Conservation (phyloP, 2,888 invertebrate genomes). For the Yponomeuta malinellus region DNA sequence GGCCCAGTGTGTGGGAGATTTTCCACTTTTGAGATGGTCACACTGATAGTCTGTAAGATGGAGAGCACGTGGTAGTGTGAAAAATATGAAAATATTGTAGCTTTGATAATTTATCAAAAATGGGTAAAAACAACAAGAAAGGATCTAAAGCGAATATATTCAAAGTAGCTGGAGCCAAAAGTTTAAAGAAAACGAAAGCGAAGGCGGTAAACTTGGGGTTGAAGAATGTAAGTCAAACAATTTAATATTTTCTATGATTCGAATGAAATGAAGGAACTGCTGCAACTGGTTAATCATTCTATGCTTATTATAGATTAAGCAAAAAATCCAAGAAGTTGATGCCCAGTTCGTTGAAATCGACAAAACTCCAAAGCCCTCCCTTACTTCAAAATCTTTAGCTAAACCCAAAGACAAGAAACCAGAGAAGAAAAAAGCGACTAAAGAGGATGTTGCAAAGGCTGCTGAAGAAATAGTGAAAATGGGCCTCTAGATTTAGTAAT, state of each 20-base stretch:
- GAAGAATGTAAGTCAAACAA: slow-evolving; percentile 53
- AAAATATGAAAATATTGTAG: background rate
- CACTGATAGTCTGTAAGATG: background rate
- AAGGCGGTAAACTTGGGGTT: slow-evolving; percentile 63
- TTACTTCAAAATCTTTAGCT: slow-evolving; percentile 20
- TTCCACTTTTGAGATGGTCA: too few relatives aligned
- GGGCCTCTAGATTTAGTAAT: slow-evolving; percentile 43
- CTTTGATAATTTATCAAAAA: slow-evolving; percentile 23
- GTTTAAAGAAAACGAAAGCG: slow-evolving; percentile 64
- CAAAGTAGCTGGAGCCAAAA: slow-evolving; percentile 68
- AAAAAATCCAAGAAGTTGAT: slow-evolving; percentile 61
- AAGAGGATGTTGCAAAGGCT: slow-evolving; percentile 53
- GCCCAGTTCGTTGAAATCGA: slow-evolving; percentile 57
- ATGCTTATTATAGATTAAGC: slow-evolving; percentile 52
- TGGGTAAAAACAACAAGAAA: slow-evolving; percentile 64
- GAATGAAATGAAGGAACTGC: background rate
- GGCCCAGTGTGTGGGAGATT: too few relatives aligned
- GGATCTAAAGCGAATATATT: slow-evolving; percentile 58
- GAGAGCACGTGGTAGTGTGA: background rate
- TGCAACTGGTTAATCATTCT: background rate
- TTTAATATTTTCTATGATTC: background rate
- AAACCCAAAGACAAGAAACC: slow-evolving; percentile 34
- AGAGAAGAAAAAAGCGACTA: slow-evolving; percentile 38
- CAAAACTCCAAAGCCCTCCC: slow-evolving; percentile 38
- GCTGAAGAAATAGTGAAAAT: slow-evolving; percentile 54